Evolutionary conservation across 2,797 vertebrate genomes (phyloP), one percentile per base, ranked within the genome.

Genomic region (Gallinago nigripennis): DNA sequence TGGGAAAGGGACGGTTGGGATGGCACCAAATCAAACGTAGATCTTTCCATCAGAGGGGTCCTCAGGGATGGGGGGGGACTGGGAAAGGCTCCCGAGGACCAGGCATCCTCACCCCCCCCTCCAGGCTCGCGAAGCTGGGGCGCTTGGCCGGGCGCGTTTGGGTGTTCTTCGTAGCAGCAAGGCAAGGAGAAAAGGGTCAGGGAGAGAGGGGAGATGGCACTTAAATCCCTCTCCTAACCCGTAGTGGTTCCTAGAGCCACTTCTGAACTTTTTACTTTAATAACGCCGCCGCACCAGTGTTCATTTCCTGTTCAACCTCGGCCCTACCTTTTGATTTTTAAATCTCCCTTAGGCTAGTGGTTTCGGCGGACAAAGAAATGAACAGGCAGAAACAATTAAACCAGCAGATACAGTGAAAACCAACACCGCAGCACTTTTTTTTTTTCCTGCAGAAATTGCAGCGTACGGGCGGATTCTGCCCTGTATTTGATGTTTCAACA

Each of bases 301-400:
- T 98, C 98, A 98, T 98, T 98, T 98, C 98, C 98, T 98, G 98
- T 96, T 94, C 95, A 80, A 88, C 93, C 97, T 84, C 96, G 93
- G 90, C 53, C 95, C 95, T 92, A 97, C 96, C 96, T 98, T 98
- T 98, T 97, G 97, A 98, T 98, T 98, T 97, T 97, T 89, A 66
- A 96, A 90, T 90, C 91, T 98, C 97, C 98, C 97, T 96, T 95
- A 97, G 98, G 98, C 98, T 88, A 97, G 97, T 89, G 94, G 97
- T 96, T 98, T 96, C 95, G 83, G 94, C 65, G 31, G 95, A 97
- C 97, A 98, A 98, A 97, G 97, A 95, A 93, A 95, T 37, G 98
- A 97, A 97, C 98, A 98, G 97, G 97, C 98, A 98, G 98, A 98
- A 98, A 98, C 98, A 98, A 98, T 98, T 98, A 98, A 97, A 97